These are phyloP conservation scores for Sebastes fasciatus DNA, from an alignment of 2,113 vertebrate genomes.

Conservation along the genomic window DNA sequence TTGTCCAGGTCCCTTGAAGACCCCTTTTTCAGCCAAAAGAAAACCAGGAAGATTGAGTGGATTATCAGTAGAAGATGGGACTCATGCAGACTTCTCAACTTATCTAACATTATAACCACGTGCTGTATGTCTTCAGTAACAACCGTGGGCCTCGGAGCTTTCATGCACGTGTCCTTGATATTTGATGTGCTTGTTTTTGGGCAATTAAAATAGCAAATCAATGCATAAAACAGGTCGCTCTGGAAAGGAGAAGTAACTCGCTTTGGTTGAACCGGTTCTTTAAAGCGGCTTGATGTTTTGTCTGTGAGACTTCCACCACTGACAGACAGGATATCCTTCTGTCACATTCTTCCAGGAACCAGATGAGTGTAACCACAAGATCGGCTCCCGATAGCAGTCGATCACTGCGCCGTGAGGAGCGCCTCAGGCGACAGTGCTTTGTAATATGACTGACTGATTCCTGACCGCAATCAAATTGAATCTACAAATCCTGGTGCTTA, in stretches of 20 bases:
- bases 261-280: slow-evolving; percentile 38
- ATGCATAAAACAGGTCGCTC: not conserved
- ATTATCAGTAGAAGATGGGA: not conserved
- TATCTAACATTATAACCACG: not conserved
- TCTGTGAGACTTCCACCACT: slow-evolving; percentile 36
- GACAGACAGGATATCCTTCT: slow-evolving; percentile 64
- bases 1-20: not conserved
- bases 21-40: not conserved
- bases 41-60: too few species aligned
- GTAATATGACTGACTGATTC: not conserved
- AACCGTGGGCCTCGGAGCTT: not conserved
- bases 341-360: slow-evolving; percentile 47
- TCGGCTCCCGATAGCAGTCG: slow-evolving; percentile 40
- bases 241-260: not conserved
- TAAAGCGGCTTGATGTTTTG: slow-evolving; percentile 10
- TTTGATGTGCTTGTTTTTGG: not conserved
- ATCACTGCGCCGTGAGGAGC: not conserved
- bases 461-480: not conserved
- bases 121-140: not conserved
- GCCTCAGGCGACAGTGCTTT: not conserved
- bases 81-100: not conserved
- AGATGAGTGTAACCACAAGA: slow-evolving; percentile 39
- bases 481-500: not conserved
- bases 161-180: too few species aligned
- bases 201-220: not conserved